phyloP scores from a whole-genome alignment of 1,140 invertebrate genomes.

The Magallana gigas region DNA sequence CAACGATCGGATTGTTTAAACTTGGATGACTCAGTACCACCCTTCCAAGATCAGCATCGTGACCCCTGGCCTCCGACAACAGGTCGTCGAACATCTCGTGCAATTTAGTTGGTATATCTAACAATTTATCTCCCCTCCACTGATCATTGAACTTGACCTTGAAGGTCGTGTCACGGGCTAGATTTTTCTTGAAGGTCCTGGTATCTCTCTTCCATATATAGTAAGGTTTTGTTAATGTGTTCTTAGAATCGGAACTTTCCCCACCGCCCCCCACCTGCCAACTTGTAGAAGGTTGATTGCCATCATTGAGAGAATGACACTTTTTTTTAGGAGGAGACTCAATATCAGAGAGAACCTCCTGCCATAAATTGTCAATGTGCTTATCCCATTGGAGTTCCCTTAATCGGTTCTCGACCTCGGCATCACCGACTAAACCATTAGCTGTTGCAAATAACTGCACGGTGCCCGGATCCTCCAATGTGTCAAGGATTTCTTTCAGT shows the following conservation, averaged over 20 bases:
- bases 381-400: constrained; percentile 41
- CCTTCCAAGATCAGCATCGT: constrained; percentile 44
- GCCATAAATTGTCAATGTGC: constrained; percentile 29
- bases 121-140: constrained; percentile 38
- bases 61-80: constrained; percentile 24
- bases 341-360: constrained; percentile 39
- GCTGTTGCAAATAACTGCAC: constrained; percentile 33
- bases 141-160: neutral
- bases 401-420: constrained; percentile 16
- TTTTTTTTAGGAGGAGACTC: constrained; percentile 18
- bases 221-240: constrained; percentile 30
- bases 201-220: constrained; percentile 42
- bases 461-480: neutral
- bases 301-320: neutral
- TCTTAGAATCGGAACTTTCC: neutral
- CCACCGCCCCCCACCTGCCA: neutral
- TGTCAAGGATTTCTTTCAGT: constrained; percentile 37
- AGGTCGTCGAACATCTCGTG: constrained; percentile 52
- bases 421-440: constrained; percentile 3
- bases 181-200: constrained; percentile 40
- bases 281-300: constrained; percentile 31
- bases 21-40: constrained; percentile 40
- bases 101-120: constrained; percentile 29
- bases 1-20: constrained; percentile 48
- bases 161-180: constrained; percentile 37